A percentile compares a stretch with the other conserved stretches of the same genome.
Conservation (phyloP, 2,113 vertebrate genomes). For the Chaenogobius annularis region DNA sequence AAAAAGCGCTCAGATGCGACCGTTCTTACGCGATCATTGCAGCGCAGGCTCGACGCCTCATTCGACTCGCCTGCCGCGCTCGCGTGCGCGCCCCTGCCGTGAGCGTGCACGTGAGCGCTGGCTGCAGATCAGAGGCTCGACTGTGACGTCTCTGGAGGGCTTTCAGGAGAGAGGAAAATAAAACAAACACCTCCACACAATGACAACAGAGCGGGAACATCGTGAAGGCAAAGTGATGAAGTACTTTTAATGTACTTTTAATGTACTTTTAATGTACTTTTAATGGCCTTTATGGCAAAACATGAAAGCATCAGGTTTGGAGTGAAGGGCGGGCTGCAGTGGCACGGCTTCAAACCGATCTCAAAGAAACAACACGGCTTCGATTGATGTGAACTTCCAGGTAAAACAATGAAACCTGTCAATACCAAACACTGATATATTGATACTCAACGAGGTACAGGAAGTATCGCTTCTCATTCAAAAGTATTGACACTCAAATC, state of each 20-base stretch:
- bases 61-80: too few relatives aligned
- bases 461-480: too few relatives aligned
- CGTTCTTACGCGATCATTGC: too few relatives aligned
- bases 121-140: slow-evolving; percentile 34
- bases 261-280: neutral
- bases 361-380: neutral
- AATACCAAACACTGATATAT: too few relatives aligned
- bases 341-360: neutral
- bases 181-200: neutral
- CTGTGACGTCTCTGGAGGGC: neutral
- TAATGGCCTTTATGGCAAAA: neutral
- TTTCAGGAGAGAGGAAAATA: neutral
- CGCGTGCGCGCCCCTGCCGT: slow-evolving; percentile 25
- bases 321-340: neutral
- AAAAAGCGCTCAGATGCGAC: too few relatives aligned
- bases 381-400: neutral
- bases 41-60: too few relatives aligned
- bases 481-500: too few relatives aligned
- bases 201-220: neutral
- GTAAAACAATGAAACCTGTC: neutral
- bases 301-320: neutral
- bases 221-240: neutral
- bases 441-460: too few relatives aligned
- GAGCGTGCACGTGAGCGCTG: slow-evolving; percentile 26
- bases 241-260: too few relatives aligned